Conservation (phyloP, 2,113 vertebrate species). For the Pseudopipra pipra region DNA sequence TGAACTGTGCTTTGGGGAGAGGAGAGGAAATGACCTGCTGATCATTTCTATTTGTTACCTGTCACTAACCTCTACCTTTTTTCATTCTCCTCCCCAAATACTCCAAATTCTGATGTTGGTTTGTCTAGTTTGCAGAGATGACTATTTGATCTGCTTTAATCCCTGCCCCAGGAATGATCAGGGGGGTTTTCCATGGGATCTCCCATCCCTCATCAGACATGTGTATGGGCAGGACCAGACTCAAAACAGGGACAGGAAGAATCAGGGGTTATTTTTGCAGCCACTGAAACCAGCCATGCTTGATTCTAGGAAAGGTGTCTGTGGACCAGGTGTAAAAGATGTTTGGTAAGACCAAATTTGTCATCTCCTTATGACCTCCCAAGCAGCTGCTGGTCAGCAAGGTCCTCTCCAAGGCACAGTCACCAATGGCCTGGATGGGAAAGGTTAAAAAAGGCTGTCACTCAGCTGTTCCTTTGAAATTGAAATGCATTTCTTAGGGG, state of each 20-base stretch:
- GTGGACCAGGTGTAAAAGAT: background rate
- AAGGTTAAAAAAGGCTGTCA: background rate
- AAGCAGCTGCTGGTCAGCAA: background rate
- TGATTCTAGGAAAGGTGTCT: background rate
- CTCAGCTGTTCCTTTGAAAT: background rate
- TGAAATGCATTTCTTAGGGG: background rate
- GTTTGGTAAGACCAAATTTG: background rate
- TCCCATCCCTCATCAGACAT: background rate
- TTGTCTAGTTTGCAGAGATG: too few species aligned
- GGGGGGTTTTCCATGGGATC: background rate
- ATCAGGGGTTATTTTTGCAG: background rate
- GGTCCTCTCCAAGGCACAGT: background rate
- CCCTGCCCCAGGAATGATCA: background rate
- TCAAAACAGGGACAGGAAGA: background rate
- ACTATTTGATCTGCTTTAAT: background rate
- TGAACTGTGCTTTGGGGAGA: background rate
- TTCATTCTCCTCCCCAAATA: background rate
- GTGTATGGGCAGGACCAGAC: background rate
- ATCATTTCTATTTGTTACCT: background rate
- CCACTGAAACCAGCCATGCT: background rate
- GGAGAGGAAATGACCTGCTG: background rate
- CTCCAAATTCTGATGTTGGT: background rate
- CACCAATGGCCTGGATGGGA: background rate
- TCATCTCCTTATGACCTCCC: background rate
- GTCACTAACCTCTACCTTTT: background rate